A percentile compares a stretch with the other conserved stretches of the same genome.
Conservation (phyloP, 2,113 vertebrate genomes). For the Parotia lawesii region DNA sequence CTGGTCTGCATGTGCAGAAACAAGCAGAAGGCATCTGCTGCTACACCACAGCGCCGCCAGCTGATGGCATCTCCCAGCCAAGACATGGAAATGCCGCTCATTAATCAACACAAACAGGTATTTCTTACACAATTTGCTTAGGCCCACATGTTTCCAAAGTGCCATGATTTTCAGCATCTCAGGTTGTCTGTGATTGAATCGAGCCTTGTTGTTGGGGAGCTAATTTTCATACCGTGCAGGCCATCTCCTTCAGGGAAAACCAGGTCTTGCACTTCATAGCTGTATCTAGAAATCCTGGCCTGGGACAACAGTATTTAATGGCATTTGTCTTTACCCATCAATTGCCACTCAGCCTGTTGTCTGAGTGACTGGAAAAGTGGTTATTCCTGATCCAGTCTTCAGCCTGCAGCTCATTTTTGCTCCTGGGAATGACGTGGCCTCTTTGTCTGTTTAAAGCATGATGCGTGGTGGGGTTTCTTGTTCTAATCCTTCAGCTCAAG, state of each 20-base stretch:
- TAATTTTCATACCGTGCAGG: background rate
- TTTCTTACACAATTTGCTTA: background rate
- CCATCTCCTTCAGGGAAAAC: background rate
- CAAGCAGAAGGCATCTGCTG: conserved; percentile 85
- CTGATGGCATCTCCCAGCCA: conserved; percentile 85
- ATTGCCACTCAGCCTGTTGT: background rate
- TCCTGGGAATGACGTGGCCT: fast-evolving
- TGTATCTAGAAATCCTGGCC: background rate
- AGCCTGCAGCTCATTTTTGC: background rate
- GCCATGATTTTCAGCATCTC: background rate
- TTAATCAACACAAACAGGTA: conserved; percentile 93
- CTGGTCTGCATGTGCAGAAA: conserved; percentile 94
- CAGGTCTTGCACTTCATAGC: background rate
- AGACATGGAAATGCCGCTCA: conserved; percentile 91
- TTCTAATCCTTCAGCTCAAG: background rate
- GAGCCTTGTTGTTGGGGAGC: background rate
- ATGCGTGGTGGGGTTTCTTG: fast-evolving
- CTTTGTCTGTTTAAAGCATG: background rate
- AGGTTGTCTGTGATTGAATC: background rate
- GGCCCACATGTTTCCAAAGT: fast-evolving
- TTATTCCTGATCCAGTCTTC: background rate
- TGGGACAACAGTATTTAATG: background rate
- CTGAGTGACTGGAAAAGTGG: background rate
- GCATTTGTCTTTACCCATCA: background rate
- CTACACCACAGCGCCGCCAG: conserved; percentile 82